Evolutionary conservation across 2,888 invertebrate genomes (phyloP).

Genomic region (Melikaiella ostensackeni): DNA sequence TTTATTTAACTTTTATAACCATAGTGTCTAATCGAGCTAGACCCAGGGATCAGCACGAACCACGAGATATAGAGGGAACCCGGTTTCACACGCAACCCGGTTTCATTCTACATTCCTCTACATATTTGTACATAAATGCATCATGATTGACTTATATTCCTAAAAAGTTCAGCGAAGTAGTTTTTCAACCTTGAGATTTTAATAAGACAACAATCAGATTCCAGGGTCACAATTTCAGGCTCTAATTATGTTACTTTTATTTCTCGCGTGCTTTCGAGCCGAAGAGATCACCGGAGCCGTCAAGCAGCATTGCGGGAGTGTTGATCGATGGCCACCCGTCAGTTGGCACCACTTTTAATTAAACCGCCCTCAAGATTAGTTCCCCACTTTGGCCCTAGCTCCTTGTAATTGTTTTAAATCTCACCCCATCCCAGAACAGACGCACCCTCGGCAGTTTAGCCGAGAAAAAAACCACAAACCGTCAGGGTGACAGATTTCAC

Average conservation of each 20-base stretch:
- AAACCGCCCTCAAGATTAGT: conserved; percentile 77
- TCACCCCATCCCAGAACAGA: conserved; percentile 62
- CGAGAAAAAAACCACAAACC: conserved; percentile 70
- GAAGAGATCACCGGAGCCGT: conserved; percentile 53
- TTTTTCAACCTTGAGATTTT: neutral
- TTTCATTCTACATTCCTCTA: no score
- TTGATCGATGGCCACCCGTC: conserved; percentile 77
- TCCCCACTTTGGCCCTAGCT: conserved; percentile 64
- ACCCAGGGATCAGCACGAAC: no score
- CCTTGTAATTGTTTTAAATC: conserved; percentile 77
- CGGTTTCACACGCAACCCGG: no score
- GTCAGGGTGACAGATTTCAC: conserved; percentile 74
- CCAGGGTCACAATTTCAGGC: neutral
- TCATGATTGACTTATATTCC: neutral
- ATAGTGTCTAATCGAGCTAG: no score
- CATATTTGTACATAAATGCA: neutral
- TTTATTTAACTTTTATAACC: no score
- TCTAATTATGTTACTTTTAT: conserved; percentile 40
- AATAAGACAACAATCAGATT: neutral
- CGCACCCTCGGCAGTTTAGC: conserved; percentile 63
- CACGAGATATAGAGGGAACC: no score
- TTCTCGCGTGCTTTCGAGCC: conserved; percentile 44
- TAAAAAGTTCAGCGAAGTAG: neutral
- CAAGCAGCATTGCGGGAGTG: conserved; percentile 62
- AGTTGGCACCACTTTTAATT: conserved; percentile 78